phyloP scores from a whole-genome alignment of 1,140 invertebrate genomes.

The Glossosoma conforme region DNA sequence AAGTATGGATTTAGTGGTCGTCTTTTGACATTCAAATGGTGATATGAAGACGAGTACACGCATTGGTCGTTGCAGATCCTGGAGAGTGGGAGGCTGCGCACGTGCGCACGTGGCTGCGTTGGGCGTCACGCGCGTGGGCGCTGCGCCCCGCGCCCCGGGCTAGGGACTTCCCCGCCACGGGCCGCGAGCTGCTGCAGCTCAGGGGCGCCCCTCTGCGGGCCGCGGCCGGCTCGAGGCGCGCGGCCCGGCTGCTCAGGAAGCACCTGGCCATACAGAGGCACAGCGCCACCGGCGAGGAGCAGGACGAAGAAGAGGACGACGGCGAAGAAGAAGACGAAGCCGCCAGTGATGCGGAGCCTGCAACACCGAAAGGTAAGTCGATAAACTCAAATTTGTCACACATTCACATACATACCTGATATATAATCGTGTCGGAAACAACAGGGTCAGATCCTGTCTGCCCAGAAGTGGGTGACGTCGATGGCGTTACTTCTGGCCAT shows the following conservation, averaged over 20 bases:
- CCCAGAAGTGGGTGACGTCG: too few relatives aligned
- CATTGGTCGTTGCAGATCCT: conserved; percentile 12
- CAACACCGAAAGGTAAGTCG: conserved; percentile 20
- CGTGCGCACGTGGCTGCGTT: conserved; percentile 21
- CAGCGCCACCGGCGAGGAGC: conserved; percentile 14
- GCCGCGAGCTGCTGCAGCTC: conserved; percentile 9
- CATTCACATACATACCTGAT: too few relatives aligned
- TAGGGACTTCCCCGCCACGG: conserved; percentile 10
- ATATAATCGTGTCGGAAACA: too few relatives aligned
- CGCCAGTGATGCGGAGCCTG: neutral
- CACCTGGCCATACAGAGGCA: conserved; percentile 21
- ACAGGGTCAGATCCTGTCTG: too few relatives aligned
- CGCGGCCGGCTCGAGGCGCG: conserved; percentile 16
- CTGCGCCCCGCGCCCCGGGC: conserved; percentile 14
- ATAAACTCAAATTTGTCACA: too few relatives aligned
- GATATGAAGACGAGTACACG: too few relatives aligned
- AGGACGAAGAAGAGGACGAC: conserved; percentile 12
- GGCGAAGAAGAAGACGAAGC: conserved; percentile 5
- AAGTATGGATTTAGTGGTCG: too few relatives aligned
- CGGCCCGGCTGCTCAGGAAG: conserved; percentile 17
- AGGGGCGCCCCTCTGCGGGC: neutral
- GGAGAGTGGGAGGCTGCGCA: conserved; percentile 18
- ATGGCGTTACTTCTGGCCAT: too few relatives aligned
- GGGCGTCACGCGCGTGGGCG: conserved; percentile 23
- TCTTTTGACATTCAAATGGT: too few relatives aligned